Conservation (phyloP, 2,113 vertebrate species). For the Triplophysa siluroides region DNA sequence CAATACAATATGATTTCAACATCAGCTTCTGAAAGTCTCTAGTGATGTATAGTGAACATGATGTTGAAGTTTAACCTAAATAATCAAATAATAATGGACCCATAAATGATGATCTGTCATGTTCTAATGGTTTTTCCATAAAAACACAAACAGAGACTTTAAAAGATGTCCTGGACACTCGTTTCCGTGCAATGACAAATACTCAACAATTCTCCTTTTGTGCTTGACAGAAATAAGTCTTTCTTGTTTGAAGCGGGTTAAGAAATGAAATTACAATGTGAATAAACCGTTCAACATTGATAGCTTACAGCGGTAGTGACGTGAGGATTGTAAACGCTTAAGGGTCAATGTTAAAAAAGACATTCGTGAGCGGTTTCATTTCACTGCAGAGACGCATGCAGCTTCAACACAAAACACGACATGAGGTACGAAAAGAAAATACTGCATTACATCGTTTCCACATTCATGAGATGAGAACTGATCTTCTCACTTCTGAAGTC, state of each 20-base stretch:
- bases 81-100: no score
- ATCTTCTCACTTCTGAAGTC: not conserved
- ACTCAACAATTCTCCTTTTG: no score
- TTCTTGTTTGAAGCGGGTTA: no score
- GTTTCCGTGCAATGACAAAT: no score
- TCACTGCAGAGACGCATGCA: conserved; percentile 8
- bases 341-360: conserved; percentile 46
- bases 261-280: not conserved
- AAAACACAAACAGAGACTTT: no score
- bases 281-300: not conserved
- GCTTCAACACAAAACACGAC: conserved; percentile 29
- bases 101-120: no score
- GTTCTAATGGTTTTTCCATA: no score
- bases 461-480: conserved; percentile 55
- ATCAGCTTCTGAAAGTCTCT: no score
- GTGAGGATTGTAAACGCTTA: conserved; percentile 1
- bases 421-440: conserved; percentile 33
- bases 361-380: conserved; percentile 68
- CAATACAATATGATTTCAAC: not conserved
- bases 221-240: no score
- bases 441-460: conserved; percentile 66
- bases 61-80: no score
- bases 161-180: no score
- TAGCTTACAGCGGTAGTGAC: not conserved
- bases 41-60: no score